These are phyloP conservation scores for Phasianus colchicus DNA, from an alignment of 2,113 vertebrate genomes.

Conservation along the genomic window DNA sequence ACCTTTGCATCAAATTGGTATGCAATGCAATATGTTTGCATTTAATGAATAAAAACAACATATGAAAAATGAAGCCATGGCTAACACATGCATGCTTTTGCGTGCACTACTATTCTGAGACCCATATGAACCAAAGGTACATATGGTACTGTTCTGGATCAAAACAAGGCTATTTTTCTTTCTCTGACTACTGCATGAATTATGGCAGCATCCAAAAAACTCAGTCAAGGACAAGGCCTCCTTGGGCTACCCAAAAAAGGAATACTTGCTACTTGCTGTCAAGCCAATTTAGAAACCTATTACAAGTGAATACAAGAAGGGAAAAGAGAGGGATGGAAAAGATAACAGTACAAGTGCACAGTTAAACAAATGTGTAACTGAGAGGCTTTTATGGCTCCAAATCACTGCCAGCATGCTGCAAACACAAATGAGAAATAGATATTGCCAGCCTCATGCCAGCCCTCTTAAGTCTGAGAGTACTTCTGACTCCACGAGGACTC, in stretches of 20 bases:
- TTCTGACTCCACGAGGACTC: background rate
- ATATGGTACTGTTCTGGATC: background rate
- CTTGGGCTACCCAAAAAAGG: background rate
- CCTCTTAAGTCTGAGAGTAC: background rate
- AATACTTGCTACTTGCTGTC: background rate
- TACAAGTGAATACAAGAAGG: background rate
- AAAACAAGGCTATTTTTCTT: background rate
- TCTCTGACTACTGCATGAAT: background rate
- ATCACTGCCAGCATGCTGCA: background rate
- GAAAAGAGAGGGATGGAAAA: background rate
- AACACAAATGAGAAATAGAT: background rate
- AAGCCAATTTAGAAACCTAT: background rate
- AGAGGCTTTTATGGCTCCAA: background rate
- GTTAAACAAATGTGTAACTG: conserved; percentile 4
- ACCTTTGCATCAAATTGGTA: conserved; percentile 38
- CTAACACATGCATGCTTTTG: background rate
- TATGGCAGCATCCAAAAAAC: background rate
- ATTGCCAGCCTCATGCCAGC: background rate
- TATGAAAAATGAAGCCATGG: background rate
- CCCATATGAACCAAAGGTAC: background rate
- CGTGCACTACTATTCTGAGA: background rate
- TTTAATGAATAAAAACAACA: conserved; percentile 59
- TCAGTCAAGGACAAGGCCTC: background rate
- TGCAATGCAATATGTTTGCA: background rate
- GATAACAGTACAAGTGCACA: background rate